Conservation (phyloP, 2,113 vertebrate species). For the Dinomys branickii region DNA sequence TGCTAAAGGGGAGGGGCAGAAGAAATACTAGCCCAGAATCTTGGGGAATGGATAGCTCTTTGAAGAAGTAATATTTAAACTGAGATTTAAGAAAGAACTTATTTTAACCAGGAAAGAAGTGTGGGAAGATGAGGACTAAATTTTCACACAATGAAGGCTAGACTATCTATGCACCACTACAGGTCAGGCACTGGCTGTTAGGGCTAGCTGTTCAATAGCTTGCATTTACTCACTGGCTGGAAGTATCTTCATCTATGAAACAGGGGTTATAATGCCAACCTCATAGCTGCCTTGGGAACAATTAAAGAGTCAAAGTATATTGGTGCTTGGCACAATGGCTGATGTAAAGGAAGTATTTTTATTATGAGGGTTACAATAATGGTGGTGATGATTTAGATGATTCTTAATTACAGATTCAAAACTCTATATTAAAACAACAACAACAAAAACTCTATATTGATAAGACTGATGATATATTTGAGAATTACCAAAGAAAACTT, state of each 20-base stretch:
- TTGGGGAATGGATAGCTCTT: background rate
- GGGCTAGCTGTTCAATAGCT: background rate
- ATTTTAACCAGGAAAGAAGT: background rate
- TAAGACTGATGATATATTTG: background rate
- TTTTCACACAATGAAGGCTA: background rate
- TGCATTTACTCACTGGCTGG: background rate
- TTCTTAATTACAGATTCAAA: background rate
- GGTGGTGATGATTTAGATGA: background rate
- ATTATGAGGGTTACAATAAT: conserved; percentile 11
- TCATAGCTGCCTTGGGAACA: background rate
- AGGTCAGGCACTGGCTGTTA: background rate
- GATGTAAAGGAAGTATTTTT: background rate
- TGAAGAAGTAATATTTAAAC: conserved; percentile 31
- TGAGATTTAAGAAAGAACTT: conserved; percentile 16
- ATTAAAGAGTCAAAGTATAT: background rate
- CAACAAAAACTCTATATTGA: background rate
- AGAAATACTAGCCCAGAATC: background rate
- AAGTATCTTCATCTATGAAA: background rate
- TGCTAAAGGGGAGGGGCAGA: background rate
- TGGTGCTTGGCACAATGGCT: background rate
- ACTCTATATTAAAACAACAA: background rate
- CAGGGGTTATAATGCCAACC: background rate
- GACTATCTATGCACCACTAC: background rate
- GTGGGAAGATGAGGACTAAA: background rate
- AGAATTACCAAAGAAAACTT: conserved; percentile 37